Base-by-base conservation (phyloP, 2,797 vertebrate genomes). In the Australoheros facetus region DNA sequence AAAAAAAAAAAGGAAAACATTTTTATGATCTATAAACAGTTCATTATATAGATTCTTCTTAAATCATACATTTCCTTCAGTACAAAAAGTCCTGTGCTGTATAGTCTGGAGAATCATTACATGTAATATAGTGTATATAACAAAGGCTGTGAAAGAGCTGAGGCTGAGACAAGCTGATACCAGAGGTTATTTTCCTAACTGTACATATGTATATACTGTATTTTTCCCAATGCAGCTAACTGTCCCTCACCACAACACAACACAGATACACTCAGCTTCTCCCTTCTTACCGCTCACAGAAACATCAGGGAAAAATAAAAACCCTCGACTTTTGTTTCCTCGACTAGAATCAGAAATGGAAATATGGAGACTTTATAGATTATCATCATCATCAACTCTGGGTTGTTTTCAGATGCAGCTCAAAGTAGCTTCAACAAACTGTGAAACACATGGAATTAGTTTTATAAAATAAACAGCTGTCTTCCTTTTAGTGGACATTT, bases 171-270 rank as follows among this genome's bases (percentile, higher is more conserved):
- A 37, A 77, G 87, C 88, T 87, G 84, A 89, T 73, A 48, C 45
- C 83, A 90, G 83, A 91, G 71, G 83, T 82, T 93, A 93, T 94
- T 94, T 94, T 91, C 89, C 74, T 91, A 94, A 89, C 87, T 92
- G 78, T 90, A 88, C 83, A 91, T 89, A 83, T 88, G 85, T 89
- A 90, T 81, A 87, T 89, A 83, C 53, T 81, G 51, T 58, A 73
- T 88, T 87, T 57, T 82, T 56, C 75, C 66, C 54, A 26, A n/a
- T 59, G 62, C 84, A 80, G 76, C 75, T 71, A 70, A 56, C 54
- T 23, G 30, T 30, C 32, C 21, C 10, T 64, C 73, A 69, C 30
- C 30, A 5, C 21, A 28, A 23, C 42, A 13, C 42, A 26, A 69
- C 45, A 48, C 39, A 21, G 19, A 54, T 21, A 53, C 42, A 9